Evolutionary conservation across 2,113 vertebrate genomes (phyloP).

Genomic region (Tyrannus savana): DNA sequence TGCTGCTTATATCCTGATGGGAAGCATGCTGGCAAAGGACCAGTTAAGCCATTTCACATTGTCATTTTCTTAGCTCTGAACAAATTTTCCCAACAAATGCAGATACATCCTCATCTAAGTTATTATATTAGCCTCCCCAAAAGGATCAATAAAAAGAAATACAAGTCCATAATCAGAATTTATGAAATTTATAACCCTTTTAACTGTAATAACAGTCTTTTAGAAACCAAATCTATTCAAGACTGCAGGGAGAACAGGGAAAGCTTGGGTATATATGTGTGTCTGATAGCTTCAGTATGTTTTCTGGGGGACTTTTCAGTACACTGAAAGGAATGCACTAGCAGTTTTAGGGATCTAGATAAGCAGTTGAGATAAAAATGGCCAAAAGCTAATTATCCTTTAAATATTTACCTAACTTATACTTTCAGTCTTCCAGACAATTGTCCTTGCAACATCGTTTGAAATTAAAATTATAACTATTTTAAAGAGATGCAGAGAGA

Average conservation of each 20-base stretch:
- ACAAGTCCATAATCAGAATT: conserved; percentile 39
- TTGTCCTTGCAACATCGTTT: background rate
- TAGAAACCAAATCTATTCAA: conserved; percentile 1
- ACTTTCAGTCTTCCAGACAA: background rate
- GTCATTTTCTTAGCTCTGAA: conserved; percentile 46
- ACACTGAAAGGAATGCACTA: background rate
- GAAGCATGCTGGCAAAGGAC: conserved; percentile 49
- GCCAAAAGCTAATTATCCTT: background rate
- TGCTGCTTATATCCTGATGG: background rate
- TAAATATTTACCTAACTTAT: background rate
- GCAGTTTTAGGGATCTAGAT: background rate
- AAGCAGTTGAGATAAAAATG: background rate
- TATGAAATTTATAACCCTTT: conserved; percentile 55
- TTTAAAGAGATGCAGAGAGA: background rate
- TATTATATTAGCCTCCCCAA: conserved; percentile 54
- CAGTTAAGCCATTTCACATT: conserved; percentile 45
- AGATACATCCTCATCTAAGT: background rate
- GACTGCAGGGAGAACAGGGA: background rate
- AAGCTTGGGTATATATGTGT: background rate
- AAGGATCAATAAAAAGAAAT: conserved; percentile 50
- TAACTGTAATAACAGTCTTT: conserved; percentile 29
- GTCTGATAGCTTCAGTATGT: background rate
- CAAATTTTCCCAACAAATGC: conserved; percentile 25
- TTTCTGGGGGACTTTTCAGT: background rate
- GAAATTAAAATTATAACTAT: background rate